Evolutionary conservation across 2,797 vertebrate genomes (phyloP).

Genomic region (Eospalax fontanierii): DNA sequence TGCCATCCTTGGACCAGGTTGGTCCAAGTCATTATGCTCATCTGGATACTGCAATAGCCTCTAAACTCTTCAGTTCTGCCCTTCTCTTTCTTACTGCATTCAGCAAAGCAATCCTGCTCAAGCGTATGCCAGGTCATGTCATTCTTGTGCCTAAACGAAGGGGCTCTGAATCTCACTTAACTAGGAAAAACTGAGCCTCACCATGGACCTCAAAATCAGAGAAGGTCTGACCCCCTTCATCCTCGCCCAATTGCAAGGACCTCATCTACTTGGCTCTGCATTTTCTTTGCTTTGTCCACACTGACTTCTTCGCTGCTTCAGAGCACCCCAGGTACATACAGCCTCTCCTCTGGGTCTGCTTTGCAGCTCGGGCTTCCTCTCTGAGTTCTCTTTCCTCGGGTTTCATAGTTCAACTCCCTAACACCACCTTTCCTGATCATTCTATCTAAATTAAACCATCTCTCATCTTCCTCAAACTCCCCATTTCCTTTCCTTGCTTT

Average conservation of each 20-base stretch:
- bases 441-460: conserved; percentile 11
- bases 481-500: background rate
- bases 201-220: background rate
- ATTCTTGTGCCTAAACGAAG: background rate
- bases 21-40: background rate
- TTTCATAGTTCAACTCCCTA: background rate
- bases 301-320: background rate
- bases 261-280: background rate
- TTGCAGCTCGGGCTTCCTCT: background rate
- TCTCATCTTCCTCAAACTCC: background rate
- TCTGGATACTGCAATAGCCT: background rate
- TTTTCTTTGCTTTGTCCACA: background rate
- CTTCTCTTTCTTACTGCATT: background rate
- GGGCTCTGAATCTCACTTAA: background rate
- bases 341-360: background rate
- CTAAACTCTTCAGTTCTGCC: background rate
- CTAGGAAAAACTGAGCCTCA: background rate
- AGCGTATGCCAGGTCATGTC: background rate
- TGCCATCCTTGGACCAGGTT: no score
- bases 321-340: background rate
- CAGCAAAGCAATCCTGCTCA: conserved; percentile 32
- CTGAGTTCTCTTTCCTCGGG: no score
- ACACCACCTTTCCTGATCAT: background rate
- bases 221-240: background rate
- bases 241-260: background rate